These are phyloP conservation scores for Tineola bisselliella DNA, from an alignment of 2,888 invertebrate species.

Conservation along the genomic window DNA sequence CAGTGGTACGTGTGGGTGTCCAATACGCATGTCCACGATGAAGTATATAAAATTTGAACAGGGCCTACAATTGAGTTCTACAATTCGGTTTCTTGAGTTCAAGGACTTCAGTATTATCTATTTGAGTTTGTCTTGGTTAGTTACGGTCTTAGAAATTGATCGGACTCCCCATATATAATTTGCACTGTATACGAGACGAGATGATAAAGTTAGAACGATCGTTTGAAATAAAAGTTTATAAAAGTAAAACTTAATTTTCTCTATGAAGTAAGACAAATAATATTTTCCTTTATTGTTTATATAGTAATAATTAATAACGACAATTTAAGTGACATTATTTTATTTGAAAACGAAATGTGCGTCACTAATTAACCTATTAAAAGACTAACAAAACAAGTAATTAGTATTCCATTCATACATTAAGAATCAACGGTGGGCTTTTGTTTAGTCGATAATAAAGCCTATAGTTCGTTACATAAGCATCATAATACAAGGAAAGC, in stretches of 20 bases:
- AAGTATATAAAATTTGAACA: constrained; percentile 55
- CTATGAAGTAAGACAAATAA: no score
- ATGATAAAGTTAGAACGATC: not conserved
- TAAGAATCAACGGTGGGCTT: not conserved
- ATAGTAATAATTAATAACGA: no score
- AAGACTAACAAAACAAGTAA: not conserved
- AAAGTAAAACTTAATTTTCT: no score
- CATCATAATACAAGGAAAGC: constrained; percentile 22
- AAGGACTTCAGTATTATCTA: constrained; percentile 56
- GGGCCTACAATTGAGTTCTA: constrained; percentile 60
- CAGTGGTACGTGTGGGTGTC: constrained; percentile 56
- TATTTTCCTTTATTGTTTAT: no score
- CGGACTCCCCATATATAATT: not conserved
- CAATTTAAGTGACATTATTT: no score
- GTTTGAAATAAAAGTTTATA: not conserved
- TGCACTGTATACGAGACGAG: not conserved
- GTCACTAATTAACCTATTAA: not conserved
- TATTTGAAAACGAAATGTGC: not conserved
- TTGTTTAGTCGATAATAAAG: not conserved
- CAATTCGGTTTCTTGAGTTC: constrained; percentile 62
- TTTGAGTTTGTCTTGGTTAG: constrained; percentile 34
- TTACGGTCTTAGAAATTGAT: constrained; percentile 6
- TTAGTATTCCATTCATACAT: not conserved
- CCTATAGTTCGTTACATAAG: not conserved
- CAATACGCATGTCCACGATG: constrained; percentile 66